Evolutionary conservation across 2,888 invertebrate genomes (phyloP), one percentile per base, ranked within the genome.

Genomic region (Plagodis pulveraria): DNA sequence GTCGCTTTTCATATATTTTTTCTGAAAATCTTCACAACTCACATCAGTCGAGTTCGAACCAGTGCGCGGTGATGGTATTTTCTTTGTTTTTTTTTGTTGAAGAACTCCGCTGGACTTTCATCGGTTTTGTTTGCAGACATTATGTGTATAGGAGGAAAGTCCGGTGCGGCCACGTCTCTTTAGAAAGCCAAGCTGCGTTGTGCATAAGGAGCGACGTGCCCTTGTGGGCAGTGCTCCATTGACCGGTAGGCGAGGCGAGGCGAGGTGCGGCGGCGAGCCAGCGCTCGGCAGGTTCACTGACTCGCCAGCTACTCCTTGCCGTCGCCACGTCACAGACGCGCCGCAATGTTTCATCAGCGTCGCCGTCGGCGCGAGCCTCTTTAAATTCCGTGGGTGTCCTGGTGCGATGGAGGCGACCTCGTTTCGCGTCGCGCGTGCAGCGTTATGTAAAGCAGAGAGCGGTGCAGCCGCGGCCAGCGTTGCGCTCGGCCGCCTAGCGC

Each of bases 401-500:
- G 77, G 70, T 5, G 77, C 71, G n/a, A n/a, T n/a, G 76, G 78
- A 67, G 66, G 80, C 89, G 91, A 89, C 91, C 91, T 88, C 90
- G 84, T 86, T 90, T 80, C 80, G 79, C 74, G 75, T 74, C 74
- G 79, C 74, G 70, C 77, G 77, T 77, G 74, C 89, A 85, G 83
- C 87, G 85, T 89, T 89, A 89, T 88, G 87, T 91, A 90, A 89
- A 90, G 83, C 74, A 80, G 82, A 84, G 85, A 80, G 83, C 84
- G 81, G 81, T 86, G 88, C 87, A 87, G 85, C 82, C 77, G 76
- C 81, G 86, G 83, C 85, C 82, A 83, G 85, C 83, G 89, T 86
- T 84, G 86, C 89, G 89, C 86, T 82, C 85, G 86, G 83, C 88
- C 89, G 90, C 89, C 89, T 87, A n/a, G 89, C 83, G 85, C 80